Base-by-base conservation (phyloP, 2,113 vertebrate genomes). In the Hassar affinis region DNA sequence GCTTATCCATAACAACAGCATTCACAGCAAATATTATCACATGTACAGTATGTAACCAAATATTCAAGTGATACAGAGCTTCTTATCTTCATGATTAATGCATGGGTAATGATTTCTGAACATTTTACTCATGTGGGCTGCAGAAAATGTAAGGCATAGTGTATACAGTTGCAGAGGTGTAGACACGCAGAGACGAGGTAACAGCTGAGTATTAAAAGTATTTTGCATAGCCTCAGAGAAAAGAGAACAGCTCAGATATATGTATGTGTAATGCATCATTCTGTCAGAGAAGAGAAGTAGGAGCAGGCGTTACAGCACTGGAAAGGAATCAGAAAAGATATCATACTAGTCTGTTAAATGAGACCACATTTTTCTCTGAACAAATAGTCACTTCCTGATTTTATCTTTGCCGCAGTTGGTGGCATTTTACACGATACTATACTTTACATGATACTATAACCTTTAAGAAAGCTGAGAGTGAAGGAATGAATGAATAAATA, bases 171-270 rank as follows among this genome's bases (percentile, higher is more conserved):
- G 38, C 59, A 30, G 57, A 52, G 30, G 30, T 35, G 62, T 35
- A 66, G 62, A 18, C 30, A 35, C 4, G 30, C 30, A 18, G 62
- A 35, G 30, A 42, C 79, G 18, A 30, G n/a, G 47, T 51, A 74
- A 62, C 56, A 61, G 18, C 35, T 66, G 33, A 64, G 66, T 27
- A 78, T 30, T 79, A 72, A 82, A 82, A 9, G 52, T 49, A 71
- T 71, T 80, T 49, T 80, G 45, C 45, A 80, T 66, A 51, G 79
- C 79, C 64, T 72, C 71, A 25, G 27, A 82, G 54, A 35, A 71
- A 75, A 62, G 7, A 52, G 45, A 75, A 82, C 18, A 52, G 45
- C 61, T 68, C 62, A 80, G 47, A 33, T 80, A 25, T 68, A 68
- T 30, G 51, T 52, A 68, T n/a, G n/a, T n/a, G n/a, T 52, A 80